phyloP scores from a whole-genome alignment of 2,888 invertebrate species.

The Pseudococcus viburni region DNA sequence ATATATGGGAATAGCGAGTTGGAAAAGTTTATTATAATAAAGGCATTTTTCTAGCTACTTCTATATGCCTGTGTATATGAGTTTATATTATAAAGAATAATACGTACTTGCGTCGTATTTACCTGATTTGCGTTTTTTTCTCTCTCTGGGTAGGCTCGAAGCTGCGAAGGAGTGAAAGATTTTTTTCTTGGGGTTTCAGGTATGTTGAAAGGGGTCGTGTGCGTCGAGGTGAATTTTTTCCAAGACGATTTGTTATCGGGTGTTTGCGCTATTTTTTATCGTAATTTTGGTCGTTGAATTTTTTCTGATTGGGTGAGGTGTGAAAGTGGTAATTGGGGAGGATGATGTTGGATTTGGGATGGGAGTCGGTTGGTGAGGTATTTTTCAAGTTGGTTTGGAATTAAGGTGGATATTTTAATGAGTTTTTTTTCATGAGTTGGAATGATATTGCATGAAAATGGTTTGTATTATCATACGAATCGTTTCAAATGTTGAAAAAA shows the following conservation, averaged over 20 bases:
- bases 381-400: too few relatives aligned
- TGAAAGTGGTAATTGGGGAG: background rate
- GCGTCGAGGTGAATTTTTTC: background rate
- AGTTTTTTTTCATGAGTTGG: too few relatives aligned
- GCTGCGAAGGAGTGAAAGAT: too few relatives aligned
- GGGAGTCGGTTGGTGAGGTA: too few relatives aligned
- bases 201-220: background rate
- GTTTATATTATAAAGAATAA: constrained; percentile 43
- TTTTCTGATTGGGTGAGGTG: background rate
- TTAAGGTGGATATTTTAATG: too few relatives aligned
- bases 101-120: constrained; percentile 38
- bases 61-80: constrained; percentile 50
- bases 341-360: background rate
- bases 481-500: too few relatives aligned
- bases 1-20: constrained; percentile 65
- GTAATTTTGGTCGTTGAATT: background rate
- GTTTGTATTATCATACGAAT: too few relatives aligned
- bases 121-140: constrained; percentile 30
- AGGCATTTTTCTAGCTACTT: constrained; percentile 57
- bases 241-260: background rate
- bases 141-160: background rate
- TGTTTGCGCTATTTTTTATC: background rate
- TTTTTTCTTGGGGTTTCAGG: too few relatives aligned
- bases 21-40: constrained; percentile 66
- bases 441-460: too few relatives aligned